Evolutionary conservation across 2,888 invertebrate species (phyloP).

Genomic region (Archips crataeganus): DNA sequence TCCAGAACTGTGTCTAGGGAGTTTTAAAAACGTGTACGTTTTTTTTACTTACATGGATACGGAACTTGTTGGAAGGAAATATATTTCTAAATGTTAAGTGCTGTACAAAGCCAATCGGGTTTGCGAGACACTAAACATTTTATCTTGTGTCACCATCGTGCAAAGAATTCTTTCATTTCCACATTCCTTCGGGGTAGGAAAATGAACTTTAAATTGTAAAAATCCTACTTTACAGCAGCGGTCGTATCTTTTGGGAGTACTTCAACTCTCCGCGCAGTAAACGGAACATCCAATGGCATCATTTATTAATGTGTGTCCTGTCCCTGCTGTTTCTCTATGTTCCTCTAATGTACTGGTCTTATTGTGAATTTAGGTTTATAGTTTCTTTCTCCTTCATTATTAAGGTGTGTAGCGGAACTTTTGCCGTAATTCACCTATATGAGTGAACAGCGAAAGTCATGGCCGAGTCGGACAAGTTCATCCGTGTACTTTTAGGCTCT

Average conservation of each 20-base stretch:
- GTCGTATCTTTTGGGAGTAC: slow-evolving; percentile 23
- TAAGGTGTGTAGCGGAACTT: slow-evolving; percentile 5
- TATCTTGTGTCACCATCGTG: neutral
- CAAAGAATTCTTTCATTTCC: neutral
- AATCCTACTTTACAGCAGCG: slow-evolving; percentile 22
- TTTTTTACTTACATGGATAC: neutral
- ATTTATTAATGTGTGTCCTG: slow-evolving; percentile 35
- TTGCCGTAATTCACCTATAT: neutral
- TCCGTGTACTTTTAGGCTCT: neutral
- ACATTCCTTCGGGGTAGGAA: slow-evolving; percentile 10
- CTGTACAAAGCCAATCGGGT: neutral
- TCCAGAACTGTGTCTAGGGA: neutral
- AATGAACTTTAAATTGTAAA: slow-evolving; percentile 28
- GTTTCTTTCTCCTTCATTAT: slow-evolving; percentile 14
- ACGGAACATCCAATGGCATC: slow-evolving; percentile 27
- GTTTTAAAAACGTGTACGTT: neutral
- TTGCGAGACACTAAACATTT: slow-evolving; percentile 4
- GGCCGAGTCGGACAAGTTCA: neutral
- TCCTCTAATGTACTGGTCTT: slow-evolving; percentile 18
- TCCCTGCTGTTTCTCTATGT: slow-evolving; percentile 12
- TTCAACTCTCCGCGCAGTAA: slow-evolving; percentile 28
- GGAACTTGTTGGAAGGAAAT: neutral
- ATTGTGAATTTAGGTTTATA: slow-evolving; percentile 19
- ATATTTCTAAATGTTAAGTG: slow-evolving; percentile 1
- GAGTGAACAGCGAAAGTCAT: neutral